Percentiles rank a stretch among this genome's conserved stretches.
Evolutionary conservation across 2,888 invertebrate genomes (phyloP).

Genomic region (Ariolimax columbianus): DNA sequence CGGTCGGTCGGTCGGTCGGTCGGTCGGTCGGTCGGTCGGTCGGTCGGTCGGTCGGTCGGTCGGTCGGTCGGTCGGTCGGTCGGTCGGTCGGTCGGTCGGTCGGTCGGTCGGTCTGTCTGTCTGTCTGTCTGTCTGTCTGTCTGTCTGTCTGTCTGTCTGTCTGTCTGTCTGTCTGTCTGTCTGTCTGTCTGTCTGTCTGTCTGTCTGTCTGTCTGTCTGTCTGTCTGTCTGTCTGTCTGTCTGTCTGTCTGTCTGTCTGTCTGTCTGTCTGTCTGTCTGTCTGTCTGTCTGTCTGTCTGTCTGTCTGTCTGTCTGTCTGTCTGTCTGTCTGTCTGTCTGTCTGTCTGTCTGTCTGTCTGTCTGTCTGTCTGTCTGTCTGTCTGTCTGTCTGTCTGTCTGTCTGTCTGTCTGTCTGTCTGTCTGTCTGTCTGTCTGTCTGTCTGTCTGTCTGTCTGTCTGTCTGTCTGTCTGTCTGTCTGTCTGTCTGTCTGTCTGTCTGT

Average conservation of each 20-base stretch:
- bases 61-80: not conserved
- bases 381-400: conserved; percentile 33
- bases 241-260: not conserved
- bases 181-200: conserved; percentile 17
- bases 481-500: not conserved
- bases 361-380: conserved; percentile 34
- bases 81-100: too few relatives aligned
- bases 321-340: too few relatives aligned
- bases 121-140: not conserved
- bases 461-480: conserved; percentile 6
- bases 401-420: conserved; percentile 12
- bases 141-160: not conserved
- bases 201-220: not conserved
- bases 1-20: too few relatives aligned
- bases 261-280: not conserved
- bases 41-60: not conserved
- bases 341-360: conserved; percentile 23
- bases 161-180: conserved; percentile 10
- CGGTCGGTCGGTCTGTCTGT: too few relatives aligned
- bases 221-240: not conserved
- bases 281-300: conserved; percentile 26
- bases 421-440: conserved; percentile 7
- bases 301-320: conserved; percentile 36
- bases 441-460: conserved; percentile 11
- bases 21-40: not conserved